Evolutionary conservation across 1,140 invertebrate genomes (phyloP).

Genomic region (Drosophila jambulina): DNA sequence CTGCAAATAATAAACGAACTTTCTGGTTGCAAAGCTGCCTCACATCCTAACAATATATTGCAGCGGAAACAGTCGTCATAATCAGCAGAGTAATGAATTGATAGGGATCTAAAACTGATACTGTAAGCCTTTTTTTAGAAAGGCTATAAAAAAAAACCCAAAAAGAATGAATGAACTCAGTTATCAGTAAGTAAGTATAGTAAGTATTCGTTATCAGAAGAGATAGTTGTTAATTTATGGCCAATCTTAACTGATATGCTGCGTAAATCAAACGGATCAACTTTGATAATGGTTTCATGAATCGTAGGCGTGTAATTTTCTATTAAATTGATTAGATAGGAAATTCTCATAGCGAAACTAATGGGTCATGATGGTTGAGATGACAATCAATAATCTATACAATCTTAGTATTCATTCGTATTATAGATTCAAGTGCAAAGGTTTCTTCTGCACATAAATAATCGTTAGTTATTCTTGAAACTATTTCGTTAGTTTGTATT

Average conservation of each 20-base stretch:
- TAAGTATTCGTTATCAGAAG: neutral
- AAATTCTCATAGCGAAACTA: neutral
- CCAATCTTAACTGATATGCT: slow-evolving; percentile 6
- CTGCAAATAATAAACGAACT: neutral
- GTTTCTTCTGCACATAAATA: neutral
- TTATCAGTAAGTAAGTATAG: slow-evolving; percentile 13
- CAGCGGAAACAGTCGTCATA: neutral
- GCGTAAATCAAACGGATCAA: slow-evolving; percentile 5
- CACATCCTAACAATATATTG: neutral
- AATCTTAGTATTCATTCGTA: neutral
- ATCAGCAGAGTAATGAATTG: neutral
- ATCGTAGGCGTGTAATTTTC: neutral
- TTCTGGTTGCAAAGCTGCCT: neutral
- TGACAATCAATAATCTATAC: neutral
- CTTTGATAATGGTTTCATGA: neutral
- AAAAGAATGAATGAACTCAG: slow-evolving; percentile 8
- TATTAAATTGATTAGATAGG: slow-evolving; percentile 5
- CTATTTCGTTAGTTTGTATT: neutral
- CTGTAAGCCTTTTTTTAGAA: neutral
- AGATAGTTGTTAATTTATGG: slow-evolving; percentile 7
- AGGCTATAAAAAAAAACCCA: neutral
- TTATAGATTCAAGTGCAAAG: neutral
- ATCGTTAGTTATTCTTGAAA: neutral
- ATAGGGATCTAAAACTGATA: neutral
- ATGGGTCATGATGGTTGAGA: neutral